These are phyloP conservation scores for Diarsia dahlii DNA, from an alignment of 2,888 invertebrate genomes.

Conservation along the genomic window DNA sequence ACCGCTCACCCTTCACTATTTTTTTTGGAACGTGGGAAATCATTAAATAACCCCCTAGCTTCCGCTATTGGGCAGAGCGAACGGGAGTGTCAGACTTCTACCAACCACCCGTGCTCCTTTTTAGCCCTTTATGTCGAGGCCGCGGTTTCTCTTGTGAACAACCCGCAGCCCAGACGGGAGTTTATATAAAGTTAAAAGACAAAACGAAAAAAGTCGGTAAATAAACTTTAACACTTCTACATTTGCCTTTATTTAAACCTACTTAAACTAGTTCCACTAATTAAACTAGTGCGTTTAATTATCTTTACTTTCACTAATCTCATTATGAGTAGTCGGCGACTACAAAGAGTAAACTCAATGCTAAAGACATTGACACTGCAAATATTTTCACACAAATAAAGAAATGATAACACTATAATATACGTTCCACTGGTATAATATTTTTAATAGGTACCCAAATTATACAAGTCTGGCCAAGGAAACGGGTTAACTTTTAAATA, in stretches of 20 bases:
- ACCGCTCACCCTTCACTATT: too few relatives aligned
- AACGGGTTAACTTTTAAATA: constrained; percentile 33
- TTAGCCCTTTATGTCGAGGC: too few relatives aligned
- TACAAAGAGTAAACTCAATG: constrained; percentile 39
- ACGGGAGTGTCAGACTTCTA: too few relatives aligned
- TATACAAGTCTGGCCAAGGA: not conserved
- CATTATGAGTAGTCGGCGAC: constrained; percentile 25
- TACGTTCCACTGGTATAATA: not conserved
- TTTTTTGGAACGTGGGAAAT: too few relatives aligned
- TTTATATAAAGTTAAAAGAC: too few relatives aligned
- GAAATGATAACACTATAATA: constrained; percentile 28
- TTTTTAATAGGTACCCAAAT: not conserved
- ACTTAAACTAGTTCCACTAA: not conserved
- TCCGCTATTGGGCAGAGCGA: too few relatives aligned
- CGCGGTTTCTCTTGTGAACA: too few relatives aligned
- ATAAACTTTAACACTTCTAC: not conserved
- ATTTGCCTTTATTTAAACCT: not conserved
- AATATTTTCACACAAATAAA: constrained; percentile 41
- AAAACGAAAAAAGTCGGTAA: too few relatives aligned
- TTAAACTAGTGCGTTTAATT: constrained; percentile 13
- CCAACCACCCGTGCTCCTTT: too few relatives aligned
- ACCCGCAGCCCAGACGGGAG: too few relatives aligned
- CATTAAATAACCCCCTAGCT: too few relatives aligned
- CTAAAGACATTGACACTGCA: constrained; percentile 46
- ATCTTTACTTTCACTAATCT: constrained; percentile 28